Evolutionary conservation across 2,888 invertebrate genomes (phyloP).

Genomic region (Eupithecia tripunctaria): DNA sequence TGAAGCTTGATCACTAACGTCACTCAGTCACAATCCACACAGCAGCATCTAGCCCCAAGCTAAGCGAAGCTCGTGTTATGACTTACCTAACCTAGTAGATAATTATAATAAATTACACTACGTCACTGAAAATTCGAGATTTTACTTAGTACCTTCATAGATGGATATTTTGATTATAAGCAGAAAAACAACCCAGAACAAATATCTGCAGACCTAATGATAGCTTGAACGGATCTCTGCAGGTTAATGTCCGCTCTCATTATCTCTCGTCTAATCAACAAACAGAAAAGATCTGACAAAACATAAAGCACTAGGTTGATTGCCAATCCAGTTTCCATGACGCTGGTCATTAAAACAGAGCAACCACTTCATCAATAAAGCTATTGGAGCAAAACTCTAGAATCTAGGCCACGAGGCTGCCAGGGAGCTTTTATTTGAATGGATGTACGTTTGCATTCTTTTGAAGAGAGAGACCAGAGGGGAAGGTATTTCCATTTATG

Average conservation of each 20-base stretch:
- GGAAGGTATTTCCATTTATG: too few relatives aligned
- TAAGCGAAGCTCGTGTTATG: too few relatives aligned
- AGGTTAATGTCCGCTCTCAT: background rate
- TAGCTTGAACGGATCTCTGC: background rate
- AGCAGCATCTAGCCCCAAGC: too few relatives aligned
- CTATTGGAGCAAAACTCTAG: conserved; percentile 37
- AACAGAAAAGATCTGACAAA: background rate
- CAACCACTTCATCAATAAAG: conserved; percentile 31
- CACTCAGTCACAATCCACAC: too few relatives aligned
- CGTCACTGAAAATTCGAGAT: too few relatives aligned
- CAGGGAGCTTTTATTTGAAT: conserved; percentile 9
- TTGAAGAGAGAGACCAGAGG: background rate
- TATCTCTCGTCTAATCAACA: too few relatives aligned
- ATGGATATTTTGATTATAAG: too few relatives aligned
- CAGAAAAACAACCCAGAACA: background rate
- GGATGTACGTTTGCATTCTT: conserved; percentile 1
- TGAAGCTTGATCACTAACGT: too few relatives aligned
- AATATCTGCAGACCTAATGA: background rate
- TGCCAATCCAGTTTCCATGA: conserved; percentile 8
- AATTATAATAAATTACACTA: too few relatives aligned
- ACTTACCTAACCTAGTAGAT: too few relatives aligned
- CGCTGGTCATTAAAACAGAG: conserved; percentile 24
- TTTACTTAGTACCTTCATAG: too few relatives aligned
- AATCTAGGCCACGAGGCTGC: conserved; percentile 38
- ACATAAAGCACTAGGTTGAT: background rate